Conservation (phyloP, 1,140 invertebrate genomes). For the Nymphalis io region DNA sequence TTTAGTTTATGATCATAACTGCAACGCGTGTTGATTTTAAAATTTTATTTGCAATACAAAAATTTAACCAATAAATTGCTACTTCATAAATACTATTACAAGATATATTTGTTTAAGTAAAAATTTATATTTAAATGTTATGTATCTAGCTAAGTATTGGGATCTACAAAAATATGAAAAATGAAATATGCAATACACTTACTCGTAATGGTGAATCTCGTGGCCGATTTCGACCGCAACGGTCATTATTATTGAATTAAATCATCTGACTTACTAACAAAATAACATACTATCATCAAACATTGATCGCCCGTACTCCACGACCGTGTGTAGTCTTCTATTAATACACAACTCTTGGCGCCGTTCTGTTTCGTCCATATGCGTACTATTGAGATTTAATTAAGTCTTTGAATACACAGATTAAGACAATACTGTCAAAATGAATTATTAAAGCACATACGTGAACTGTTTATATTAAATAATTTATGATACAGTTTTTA, state of each 20-base stretch:
- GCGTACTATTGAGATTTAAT: conserved; percentile 8
- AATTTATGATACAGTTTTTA: background rate
- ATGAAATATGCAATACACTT: too few species aligned
- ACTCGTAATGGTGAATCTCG: too few species aligned
- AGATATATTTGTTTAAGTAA: too few species aligned
- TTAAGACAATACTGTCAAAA: conserved; percentile 8
- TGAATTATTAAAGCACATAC: background rate
- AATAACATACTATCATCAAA: background rate
- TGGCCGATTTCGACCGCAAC: too few species aligned
- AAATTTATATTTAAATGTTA: too few species aligned
- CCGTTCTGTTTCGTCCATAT: background rate
- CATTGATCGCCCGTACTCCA: background rate
- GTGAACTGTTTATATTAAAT: background rate
- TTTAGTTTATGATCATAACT: background rate
- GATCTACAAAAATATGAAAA: too few species aligned
- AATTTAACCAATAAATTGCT: too few species aligned
- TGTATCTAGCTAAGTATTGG: too few species aligned
- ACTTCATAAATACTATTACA: too few species aligned
- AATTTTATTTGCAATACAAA: background rate
- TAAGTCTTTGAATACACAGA: conserved; percentile 4
- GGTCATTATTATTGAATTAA: too few species aligned
- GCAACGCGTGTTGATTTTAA: background rate
- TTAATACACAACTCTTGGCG: conserved; percentile 2
- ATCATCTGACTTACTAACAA: too few species aligned
- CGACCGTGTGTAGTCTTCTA: background rate